Evolutionary conservation across 2,888 invertebrate genomes (phyloP).

Genomic region (Philhelius pedissequus): DNA sequence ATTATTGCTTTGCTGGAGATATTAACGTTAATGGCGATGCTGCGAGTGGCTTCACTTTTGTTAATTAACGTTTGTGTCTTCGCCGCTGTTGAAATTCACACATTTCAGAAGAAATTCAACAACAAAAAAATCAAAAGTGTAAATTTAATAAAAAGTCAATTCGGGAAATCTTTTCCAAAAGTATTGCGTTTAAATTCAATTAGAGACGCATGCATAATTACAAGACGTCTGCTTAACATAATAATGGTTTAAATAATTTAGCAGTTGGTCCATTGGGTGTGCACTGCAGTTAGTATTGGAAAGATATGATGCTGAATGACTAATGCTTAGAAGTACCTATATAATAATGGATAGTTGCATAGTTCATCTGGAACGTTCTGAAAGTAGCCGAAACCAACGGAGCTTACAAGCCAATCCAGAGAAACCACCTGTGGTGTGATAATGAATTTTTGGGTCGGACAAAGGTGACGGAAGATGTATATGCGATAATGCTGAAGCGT

Average conservation of each 20-base stretch:
- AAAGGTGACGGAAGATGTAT: too few species aligned
- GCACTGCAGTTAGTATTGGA: not conserved
- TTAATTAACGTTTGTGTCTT: slow-evolving; percentile 28
- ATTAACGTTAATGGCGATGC: slow-evolving; percentile 39
- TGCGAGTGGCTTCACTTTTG: slow-evolving; percentile 20
- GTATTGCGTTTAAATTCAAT: not conserved
- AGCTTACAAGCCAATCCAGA: too few species aligned
- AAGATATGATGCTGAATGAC: too few species aligned
- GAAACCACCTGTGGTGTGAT: too few species aligned
- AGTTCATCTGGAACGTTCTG: too few species aligned
- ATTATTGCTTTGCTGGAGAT: slow-evolving; percentile 38
- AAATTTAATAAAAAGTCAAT: not conserved
- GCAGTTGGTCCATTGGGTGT: not conserved
- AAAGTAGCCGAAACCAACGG: too few species aligned
- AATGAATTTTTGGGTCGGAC: too few species aligned
- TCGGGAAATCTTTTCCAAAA: not conserved
- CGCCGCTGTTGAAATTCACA: not conserved
- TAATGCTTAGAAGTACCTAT: too few species aligned
- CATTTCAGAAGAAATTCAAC: not conserved
- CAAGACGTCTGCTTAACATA: not conserved
- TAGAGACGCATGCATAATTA: not conserved
- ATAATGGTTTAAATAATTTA: not conserved
- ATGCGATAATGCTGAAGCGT: too few species aligned
- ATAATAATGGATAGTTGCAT: too few species aligned
- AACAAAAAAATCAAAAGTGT: not conserved